Evolutionary conservation across 2,113 vertebrate species (phyloP), one percentile per base, ranked within the genome.

Genomic region (Pampusana beccarii): DNA sequence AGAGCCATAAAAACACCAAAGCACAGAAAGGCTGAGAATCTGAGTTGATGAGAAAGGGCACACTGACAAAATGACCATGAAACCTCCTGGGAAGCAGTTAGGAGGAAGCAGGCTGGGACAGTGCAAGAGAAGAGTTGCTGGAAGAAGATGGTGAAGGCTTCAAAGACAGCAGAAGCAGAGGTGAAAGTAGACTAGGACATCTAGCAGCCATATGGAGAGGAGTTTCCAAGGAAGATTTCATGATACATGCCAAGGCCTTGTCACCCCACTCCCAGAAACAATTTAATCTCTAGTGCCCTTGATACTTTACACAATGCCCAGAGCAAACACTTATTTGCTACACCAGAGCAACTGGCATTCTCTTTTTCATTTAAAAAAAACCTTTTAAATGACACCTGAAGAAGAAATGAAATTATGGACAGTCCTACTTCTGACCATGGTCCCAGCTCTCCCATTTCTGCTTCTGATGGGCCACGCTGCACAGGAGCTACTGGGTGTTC

Each of bases 1-100:
- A 93, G 71, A 83, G 79, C 80, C 90, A 90, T 93, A 97, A 97
- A 97, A 96, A 93, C 64, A 50, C 46, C 11, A 25, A 91, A 82
- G 73, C 77, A 82, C 80, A 56, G 82, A 92, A 94, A 73, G 66
- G 36, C 77, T 78, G 66, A 70, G 83, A 92, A 57, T 70, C 82
- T 88, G 85, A 86, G 60, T 70, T 75, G 71, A 78, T 64, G 77
- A 90, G 70, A 84, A 91, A 73, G 78, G 61, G 57, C 80, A 86
- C 42, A 16, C 44, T 54, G 58, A 69, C 60, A 86, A 88, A 94
- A 92, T 26, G 24, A 90, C 48, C 28, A 61, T 28, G 26, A 78
- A 88, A 83, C 44, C 73, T 66, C 5, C 69, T 54, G 25, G 77
- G 69, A 93, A 94, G 48, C 38, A 80, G 46, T 31, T 34, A 58